Evolutionary conservation across 2,113 vertebrate species (phyloP).

Genomic region (Onychostoma macrolepis): DNA sequence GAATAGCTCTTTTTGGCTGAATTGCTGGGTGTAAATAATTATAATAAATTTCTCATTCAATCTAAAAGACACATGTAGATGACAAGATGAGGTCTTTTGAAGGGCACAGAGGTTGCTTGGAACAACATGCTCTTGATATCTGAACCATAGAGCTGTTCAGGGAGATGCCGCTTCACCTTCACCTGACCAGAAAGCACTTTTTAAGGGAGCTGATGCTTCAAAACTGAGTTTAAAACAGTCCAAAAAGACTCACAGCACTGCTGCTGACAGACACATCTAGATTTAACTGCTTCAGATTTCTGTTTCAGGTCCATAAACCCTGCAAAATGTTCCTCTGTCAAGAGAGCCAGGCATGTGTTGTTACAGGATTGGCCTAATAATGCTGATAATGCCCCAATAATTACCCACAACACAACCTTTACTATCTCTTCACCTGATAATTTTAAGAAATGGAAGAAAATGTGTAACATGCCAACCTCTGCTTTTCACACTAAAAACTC

Average conservation of each 20-base stretch:
- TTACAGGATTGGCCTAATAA: not conserved
- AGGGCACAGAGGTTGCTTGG: not conserved
- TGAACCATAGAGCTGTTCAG: not conserved
- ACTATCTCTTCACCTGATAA: not conserved
- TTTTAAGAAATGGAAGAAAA: not conserved
- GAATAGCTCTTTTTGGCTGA: not conserved
- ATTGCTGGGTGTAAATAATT: not conserved
- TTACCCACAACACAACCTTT: not conserved
- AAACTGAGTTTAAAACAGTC: not conserved
- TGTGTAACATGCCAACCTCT: not conserved
- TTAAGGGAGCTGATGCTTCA: not conserved
- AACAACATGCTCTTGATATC: not conserved
- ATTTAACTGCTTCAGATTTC: not conserved
- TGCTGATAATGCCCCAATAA: not conserved
- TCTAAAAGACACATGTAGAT: not conserved
- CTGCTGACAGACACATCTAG: not conserved
- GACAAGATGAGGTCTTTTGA: not conserved
- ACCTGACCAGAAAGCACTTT: conserved; percentile 12
- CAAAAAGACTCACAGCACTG: not conserved
- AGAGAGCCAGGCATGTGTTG: not conserved
- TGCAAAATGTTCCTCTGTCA: not conserved
- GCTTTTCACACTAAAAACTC: too few species aligned
- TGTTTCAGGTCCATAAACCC: conserved; percentile 9
- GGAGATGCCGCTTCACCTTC: not conserved
- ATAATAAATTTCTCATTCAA: not conserved